Conservation (phyloP, 2,888 invertebrate genomes). For the Sialis lutaria region DNA sequence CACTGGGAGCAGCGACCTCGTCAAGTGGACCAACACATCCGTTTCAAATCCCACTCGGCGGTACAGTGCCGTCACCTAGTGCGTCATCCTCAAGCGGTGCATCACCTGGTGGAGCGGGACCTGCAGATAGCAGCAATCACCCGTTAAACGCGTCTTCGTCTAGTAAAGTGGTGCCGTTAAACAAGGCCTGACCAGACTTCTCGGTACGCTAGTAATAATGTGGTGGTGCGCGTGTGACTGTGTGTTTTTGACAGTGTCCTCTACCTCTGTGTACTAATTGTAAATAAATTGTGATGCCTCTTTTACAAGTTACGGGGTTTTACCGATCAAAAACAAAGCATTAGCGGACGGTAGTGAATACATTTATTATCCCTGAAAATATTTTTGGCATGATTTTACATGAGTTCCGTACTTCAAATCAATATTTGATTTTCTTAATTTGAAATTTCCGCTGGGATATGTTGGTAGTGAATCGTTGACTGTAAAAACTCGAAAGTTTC, state of each 20-base stretch:
- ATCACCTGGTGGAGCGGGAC: conserved; percentile 25
- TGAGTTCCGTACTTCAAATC: too few relatives aligned
- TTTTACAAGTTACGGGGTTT: too few relatives aligned
- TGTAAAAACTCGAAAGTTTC: too few relatives aligned
- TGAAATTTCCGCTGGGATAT: too few relatives aligned
- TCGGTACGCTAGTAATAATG: background rate
- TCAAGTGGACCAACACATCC: conserved; percentile 13
- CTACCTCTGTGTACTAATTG: background rate
- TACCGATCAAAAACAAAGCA: too few relatives aligned
- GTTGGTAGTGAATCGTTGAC: too few relatives aligned
- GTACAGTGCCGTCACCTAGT: conserved; percentile 16
- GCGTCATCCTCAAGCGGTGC: conserved; percentile 21
- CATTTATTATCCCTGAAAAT: too few relatives aligned
- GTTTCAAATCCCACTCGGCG: conserved; percentile 9
- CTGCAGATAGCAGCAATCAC: conserved; percentile 24
- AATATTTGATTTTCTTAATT: too few relatives aligned
- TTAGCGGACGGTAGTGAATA: too few relatives aligned
- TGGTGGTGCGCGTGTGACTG: too few relatives aligned
- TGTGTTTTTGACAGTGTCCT: background rate
- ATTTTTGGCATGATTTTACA: too few relatives aligned
- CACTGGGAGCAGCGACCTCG: conserved; percentile 30
- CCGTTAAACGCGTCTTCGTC: conserved; percentile 24
- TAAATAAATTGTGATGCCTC: too few relatives aligned
- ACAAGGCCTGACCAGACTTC: conserved; percentile 24
- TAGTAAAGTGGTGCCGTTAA: conserved; percentile 23